Base-by-base conservation (phyloP, 2,888 invertebrate species). In the Philhelius pedissequus region DNA sequence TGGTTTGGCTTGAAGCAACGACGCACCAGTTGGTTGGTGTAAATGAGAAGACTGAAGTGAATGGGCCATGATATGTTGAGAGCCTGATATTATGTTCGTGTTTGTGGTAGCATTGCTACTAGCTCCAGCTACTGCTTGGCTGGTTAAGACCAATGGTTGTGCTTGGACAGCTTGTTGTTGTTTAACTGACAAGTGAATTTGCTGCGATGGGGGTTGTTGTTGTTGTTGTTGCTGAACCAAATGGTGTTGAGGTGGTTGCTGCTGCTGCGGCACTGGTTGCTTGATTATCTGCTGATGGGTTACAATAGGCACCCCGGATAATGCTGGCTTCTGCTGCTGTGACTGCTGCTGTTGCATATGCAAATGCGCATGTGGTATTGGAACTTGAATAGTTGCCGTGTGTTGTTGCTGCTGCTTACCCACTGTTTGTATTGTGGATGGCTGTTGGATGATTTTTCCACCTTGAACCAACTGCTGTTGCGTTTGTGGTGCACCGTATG, bases 151-250 rank as follows among this genome's bases (percentile, higher is more conserved):
- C 27, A 84, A 52, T 1, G 84, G 77, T 20, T 6, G 90, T 82
- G 27, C 88, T 88, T 15, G 90, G 87, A 3, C 89, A 87, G 45
- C 68, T 64, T 90, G 89, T 40, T 90, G 89, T 71, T 89, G 87
- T 87, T 90, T 89, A 1, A 89, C 89, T 25, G 86, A 75, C 38
- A 87, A 69, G 86, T 64, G 60, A 25, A 79, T 82, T 22, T 79
- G 89, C 86, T 13, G 90, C 81, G 18, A 90, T 60, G 62, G 74
- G 6, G 60, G 64, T 0, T 30, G 20, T 45, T 73, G 73, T 25
- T 78, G 78, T 54, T 84, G 62, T 2, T 40, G 15, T 43, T 71
- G 71, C 43, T 71, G 81, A 11, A 69, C 68, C 22, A 83, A 20
- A 22, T 79, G 87, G 15, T 79, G 82, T 30, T 74, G 43, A 13